phyloP scores from a whole-genome alignment of 2,888 invertebrate genomes.

The Callinectes sapidus region DNA sequence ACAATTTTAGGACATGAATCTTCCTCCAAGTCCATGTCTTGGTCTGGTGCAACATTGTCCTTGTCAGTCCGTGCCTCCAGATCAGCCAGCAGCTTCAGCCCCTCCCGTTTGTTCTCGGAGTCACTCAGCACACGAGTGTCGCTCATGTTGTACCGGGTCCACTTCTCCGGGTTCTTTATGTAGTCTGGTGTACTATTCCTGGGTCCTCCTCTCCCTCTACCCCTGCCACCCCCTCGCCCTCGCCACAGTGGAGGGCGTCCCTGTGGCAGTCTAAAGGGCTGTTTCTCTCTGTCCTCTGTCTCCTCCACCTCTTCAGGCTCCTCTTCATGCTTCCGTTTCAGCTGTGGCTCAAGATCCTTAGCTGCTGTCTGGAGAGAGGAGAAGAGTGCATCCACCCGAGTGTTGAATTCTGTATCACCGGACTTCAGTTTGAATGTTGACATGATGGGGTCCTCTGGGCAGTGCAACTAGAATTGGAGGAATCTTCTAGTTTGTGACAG shows the following conservation, averaged over 20 bases:
- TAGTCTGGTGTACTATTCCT: constrained; percentile 60
- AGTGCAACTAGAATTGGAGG: background rate
- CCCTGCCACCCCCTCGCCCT: constrained; percentile 22
- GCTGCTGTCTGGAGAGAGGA: constrained; percentile 56
- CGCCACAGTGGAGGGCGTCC: constrained; percentile 39
- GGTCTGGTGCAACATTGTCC: background rate
- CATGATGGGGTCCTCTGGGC: constrained; percentile 23
- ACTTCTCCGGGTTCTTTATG: constrained; percentile 60
- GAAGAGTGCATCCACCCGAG: constrained; percentile 61
- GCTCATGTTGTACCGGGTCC: constrained; percentile 57
- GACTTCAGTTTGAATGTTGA: constrained; percentile 54
- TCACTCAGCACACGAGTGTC: constrained; percentile 55
- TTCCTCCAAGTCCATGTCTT: background rate
- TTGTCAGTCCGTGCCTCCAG: constrained; percentile 1
- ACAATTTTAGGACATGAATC: constrained; percentile 18
- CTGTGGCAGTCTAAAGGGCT: constrained; percentile 33
- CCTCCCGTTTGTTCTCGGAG: constrained; percentile 52
- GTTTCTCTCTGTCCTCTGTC: background rate
- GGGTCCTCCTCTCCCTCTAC: constrained; percentile 37
- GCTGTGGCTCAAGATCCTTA: constrained; percentile 43
- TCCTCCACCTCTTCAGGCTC: background rate
- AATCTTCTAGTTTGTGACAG: background rate
- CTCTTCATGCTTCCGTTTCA: constrained; percentile 17
- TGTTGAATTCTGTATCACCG: constrained; percentile 58
- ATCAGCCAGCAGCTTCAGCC: constrained; percentile 45